Evolutionary conservation across 2,888 invertebrate species (phyloP), one percentile per base, ranked within the genome.

Genomic region (Pyrrhia umbra): DNA sequence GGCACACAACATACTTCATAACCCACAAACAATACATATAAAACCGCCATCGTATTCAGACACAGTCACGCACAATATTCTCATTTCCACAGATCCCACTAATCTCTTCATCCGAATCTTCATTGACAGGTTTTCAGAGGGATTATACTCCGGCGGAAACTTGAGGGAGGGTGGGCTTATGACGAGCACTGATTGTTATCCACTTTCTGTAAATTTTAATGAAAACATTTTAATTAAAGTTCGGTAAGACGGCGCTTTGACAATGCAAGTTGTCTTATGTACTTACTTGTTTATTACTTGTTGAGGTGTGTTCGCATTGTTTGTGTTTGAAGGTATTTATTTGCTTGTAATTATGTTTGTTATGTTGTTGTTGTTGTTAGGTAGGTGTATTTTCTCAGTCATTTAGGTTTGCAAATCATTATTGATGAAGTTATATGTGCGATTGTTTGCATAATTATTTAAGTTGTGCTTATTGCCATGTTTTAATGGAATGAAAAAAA

Each of bases 41-140:
- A 51, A 23, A 27, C 13, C 16, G 9, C 2, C 21, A 18, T 56
- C 8, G n/a, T n/a, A n/a, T n/a, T 27, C 13, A 65, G 40, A 43
- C 45, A 47, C 56, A 52, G 51, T 49, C 47, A 54, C 55, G 45
- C 58, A 42, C 39, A 70, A 56, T 66, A 58, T 57, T 51, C 49
- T 47, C 52, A 71, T 78, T 78, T 66, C 47, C 58, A 63, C 60
- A 49, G 16, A 16, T 34, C 47, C 50, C 16, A 27, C 49, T 72
- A 73, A 77, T 76, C 69, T 55, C 39, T 68, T 61, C 39, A 76
- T 61, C 54, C 65, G 46, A 25, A 43, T 61, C 47, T 58, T 61
- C 47, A 79, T 78, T 80, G 79, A 78, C 79, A 79, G 76, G 65
- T 80, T 73, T 63, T 30, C 65, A 68, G 40, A 72, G 56, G 75